Base-by-base conservation (phyloP, 2,797 vertebrate species). In the Molossus molossus region DNA sequence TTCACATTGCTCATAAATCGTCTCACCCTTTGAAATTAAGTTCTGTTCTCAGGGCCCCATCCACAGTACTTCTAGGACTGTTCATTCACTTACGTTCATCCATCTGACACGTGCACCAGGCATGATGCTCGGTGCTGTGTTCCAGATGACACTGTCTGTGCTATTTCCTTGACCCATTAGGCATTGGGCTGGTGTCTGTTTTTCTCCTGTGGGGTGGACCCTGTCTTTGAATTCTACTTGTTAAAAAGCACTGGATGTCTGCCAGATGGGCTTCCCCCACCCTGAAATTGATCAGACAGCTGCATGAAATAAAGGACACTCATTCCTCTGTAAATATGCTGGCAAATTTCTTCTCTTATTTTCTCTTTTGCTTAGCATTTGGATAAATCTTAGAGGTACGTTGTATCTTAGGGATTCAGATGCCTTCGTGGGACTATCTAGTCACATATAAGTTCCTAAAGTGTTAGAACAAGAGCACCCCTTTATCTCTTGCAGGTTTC, bases 1-100 rank as follows among this genome's bases (percentile, higher is more conserved):
- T 98, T 85, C 97, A 87, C 91, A 97, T 96, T 95, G 95, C 87
- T 84, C 96, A 91, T 95, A 95, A 97, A 96, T 95, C 2, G 91
- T 91, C 90, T 98, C 96, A 94, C 69, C 87, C 93, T 97, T 95
- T 88, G 90, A 96, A 96, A 72, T 76, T n/a, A 29, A 23, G 0
- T 70, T 48, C 50, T 87, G 60, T 7, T 94, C 12, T 48, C 94
- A 98, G 48, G 94, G 97, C 96, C 94, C 58, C 67, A 62, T 70
- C 55, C 21, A 80, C 21, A 94, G 97, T 86, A 93, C 69, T 97
- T n/a, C 65, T 40, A 57, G n/a, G 89, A 95, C 98, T 81, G 67
- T 60, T 60, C 20, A 4, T 79, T 91, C 48, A 15, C 62, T 83
- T 64, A 37, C 12, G 6, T 33, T 40, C 33, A 55, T 45, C 55